Percentiles rank a stretch among this genome's conserved stretches.
These are phyloP conservation scores for Drosophila bocqueti DNA, from an alignment of 1,140 invertebrate genomes.

Conservation along the genomic window DNA sequence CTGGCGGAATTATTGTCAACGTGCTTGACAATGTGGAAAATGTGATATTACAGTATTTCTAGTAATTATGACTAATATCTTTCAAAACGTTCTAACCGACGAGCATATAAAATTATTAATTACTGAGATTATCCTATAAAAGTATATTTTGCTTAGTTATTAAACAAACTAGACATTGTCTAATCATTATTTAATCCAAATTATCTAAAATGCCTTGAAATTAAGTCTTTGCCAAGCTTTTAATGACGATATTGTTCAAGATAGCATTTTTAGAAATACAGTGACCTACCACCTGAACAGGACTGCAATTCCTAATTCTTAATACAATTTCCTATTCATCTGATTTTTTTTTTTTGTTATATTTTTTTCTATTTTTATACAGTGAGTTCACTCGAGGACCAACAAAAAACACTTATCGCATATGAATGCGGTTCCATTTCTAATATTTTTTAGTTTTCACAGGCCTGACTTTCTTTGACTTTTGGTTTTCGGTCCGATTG, in stretches of 20 bases:
- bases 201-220: no score
- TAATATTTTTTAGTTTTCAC: background rate
- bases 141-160: background rate
- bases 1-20: background rate
- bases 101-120: background rate
- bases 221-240: no score
- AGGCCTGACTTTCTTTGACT: background rate
- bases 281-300: no score
- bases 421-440: accelerated
- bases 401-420: background rate
- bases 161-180: no score
- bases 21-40: constrained; percentile 1
- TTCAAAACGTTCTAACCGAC: background rate
- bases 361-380: background rate
- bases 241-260: no score
- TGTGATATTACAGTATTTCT: background rate
- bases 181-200: no score
- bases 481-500: background rate
- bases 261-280: no score
- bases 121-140: background rate
- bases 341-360: background rate
- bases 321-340: background rate
- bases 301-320: background rate
- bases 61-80: background rate
- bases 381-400: no score